Evolutionary conservation across 2,113 vertebrate genomes (phyloP).

Genomic region (Vimba vimba): DNA sequence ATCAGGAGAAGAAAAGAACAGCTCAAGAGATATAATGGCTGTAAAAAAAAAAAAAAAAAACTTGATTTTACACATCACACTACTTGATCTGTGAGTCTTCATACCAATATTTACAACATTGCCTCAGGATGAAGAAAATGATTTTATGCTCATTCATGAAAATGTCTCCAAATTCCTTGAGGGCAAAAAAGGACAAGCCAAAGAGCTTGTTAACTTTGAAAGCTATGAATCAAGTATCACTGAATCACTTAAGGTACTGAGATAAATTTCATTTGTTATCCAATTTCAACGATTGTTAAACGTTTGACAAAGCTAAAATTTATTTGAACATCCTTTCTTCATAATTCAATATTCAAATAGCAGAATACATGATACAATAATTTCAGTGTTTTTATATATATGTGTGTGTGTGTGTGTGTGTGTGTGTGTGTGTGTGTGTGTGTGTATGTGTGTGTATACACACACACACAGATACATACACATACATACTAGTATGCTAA

Average conservation of each 20-base stretch:
- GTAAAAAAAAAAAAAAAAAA: background rate
- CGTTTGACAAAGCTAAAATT: background rate
- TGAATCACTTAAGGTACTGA: background rate
- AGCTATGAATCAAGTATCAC: background rate
- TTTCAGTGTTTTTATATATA: too few species aligned
- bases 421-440: too few species aligned
- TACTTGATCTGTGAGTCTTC: background rate
- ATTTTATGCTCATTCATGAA: conserved; percentile 21
- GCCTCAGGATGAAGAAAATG: background rate
- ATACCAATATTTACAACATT: background rate
- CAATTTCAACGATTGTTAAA: background rate
- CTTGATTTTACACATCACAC: background rate
- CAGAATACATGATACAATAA: background rate
- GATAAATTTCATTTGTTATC: background rate
- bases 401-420: too few species aligned
- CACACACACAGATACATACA: too few species aligned
- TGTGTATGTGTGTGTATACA: too few species aligned
- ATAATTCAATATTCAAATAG: background rate
- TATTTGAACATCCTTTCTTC: background rate
- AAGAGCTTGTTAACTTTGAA: background rate
- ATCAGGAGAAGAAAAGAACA: background rate
- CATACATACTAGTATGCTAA: background rate
- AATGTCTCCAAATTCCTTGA: background rate
- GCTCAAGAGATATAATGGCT: background rate
- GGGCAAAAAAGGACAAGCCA: background rate